Conservation (phyloP, 2,113 vertebrate genomes). For the Plestiodon gilberti region DNA sequence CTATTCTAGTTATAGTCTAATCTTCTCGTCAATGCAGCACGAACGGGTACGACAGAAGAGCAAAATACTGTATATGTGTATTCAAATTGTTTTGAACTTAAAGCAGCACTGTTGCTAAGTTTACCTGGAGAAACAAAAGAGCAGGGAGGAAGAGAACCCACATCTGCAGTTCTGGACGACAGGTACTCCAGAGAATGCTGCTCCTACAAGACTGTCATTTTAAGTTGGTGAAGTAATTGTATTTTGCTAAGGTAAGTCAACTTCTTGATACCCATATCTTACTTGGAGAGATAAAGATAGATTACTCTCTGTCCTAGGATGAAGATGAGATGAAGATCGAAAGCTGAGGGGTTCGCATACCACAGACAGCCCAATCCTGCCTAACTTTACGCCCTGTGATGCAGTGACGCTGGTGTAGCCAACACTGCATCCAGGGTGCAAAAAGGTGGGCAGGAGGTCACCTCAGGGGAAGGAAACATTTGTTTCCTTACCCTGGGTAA, state of each 20-base stretch:
- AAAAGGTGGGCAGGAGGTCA: too few species aligned
- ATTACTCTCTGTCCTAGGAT: background rate
- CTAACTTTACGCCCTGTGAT: too few species aligned
- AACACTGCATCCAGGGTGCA: too few species aligned
- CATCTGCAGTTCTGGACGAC: slow-evolving; percentile 1
- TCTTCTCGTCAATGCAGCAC: background rate
- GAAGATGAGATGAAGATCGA: slow-evolving; percentile 20
- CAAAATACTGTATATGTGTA: background rate
- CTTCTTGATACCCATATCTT: background rate
- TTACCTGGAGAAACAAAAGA: slow-evolving; percentile 14
- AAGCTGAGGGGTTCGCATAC: background rate
- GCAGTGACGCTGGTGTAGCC: too few species aligned
- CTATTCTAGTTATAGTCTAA: slow-evolving; percentile 22
- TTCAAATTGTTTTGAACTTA: background rate
- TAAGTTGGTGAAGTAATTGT: slow-evolving; percentile 13
- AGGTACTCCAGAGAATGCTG: slow-evolving; percentile 10
- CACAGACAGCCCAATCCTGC: background rate
- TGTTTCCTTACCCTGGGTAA: too few species aligned
- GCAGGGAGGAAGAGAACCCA: slow-evolving; percentile 19
- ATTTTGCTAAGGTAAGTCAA: background rate
- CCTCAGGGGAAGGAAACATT: too few species aligned
- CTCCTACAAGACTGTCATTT: slow-evolving; percentile 5
- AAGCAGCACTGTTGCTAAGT: background rate
- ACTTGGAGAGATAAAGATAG: background rate
- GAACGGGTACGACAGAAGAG: background rate